These are phyloP conservation scores for Vireo altiloquus DNA, from an alignment of 2,113 vertebrate species.

Conservation along the genomic window DNA sequence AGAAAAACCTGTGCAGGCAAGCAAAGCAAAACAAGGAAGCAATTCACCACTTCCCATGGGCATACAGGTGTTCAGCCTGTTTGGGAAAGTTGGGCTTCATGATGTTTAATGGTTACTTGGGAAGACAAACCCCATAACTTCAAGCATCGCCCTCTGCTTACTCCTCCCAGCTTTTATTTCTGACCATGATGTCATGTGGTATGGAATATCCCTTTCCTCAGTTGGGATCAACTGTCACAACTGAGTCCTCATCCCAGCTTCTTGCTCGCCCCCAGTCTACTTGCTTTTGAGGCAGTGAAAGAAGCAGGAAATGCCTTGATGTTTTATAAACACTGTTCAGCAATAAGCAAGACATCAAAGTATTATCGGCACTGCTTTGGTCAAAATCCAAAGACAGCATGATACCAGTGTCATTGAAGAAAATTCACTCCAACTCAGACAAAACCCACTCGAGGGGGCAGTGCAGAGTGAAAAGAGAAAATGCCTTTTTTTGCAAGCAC, in stretches of 20 bases:
- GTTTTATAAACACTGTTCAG: neutral
- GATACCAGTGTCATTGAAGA: neutral
- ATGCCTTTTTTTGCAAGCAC: neutral
- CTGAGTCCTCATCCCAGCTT: accelerated
- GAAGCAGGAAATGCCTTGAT: neutral
- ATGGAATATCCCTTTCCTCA: accelerated
- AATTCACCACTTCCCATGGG: accelerated
- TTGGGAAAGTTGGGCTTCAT: neutral
- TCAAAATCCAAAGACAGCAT: neutral
- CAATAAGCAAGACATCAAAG: neutral
- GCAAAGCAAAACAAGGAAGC: neutral
- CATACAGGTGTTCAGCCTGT: neutral
- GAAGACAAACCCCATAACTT: neutral
- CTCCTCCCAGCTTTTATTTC: neutral
- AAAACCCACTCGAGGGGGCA: neutral
- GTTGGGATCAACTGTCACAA: neutral
- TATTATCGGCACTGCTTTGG: neutral
- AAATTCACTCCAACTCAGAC: neutral
- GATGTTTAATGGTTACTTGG: neutral
- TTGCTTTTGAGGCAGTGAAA: accelerated
- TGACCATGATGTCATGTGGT: neutral
- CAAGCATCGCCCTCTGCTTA: accelerated
- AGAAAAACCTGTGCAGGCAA: neutral
- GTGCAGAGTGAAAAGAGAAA: neutral
- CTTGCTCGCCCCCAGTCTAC: neutral